These are phyloP conservation scores for Myzus persicae DNA, from an alignment of 1,140 invertebrate species.

Conservation along the genomic window DNA sequence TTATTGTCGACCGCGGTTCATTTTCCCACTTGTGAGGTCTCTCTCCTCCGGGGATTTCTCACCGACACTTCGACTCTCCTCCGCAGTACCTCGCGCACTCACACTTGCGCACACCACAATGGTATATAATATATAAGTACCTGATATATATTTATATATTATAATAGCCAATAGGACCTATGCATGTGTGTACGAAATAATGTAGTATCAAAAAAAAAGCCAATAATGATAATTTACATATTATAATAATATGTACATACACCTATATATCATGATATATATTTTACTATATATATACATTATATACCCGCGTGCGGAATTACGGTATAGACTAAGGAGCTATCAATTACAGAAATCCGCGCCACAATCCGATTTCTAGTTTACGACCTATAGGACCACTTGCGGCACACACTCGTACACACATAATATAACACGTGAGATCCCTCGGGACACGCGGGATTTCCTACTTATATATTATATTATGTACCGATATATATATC, in stretches of 20 bases:
- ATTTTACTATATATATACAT: too few species aligned
- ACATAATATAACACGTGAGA: background rate
- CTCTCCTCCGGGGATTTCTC: background rate
- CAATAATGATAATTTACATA: background rate
- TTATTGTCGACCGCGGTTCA: background rate
- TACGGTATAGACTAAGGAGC: background rate
- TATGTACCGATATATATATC: too few species aligned
- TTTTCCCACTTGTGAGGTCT: conserved; percentile 26
- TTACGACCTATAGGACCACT: background rate
- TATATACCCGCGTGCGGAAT: background rate
- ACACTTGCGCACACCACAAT: background rate
- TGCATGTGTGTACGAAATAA: background rate
- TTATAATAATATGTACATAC: background rate
- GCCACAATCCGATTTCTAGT: background rate
- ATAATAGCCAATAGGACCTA: too few species aligned
- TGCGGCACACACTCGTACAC: background rate
- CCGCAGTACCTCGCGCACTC: background rate
- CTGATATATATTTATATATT: background rate
- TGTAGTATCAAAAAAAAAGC: background rate
- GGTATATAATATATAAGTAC: too few species aligned
- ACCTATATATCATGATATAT: too few species aligned
- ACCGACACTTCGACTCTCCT: background rate
- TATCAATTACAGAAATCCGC: conserved; percentile 36
- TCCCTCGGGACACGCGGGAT: background rate
- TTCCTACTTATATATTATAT: background rate